Base-by-base conservation (phyloP, 2,797 vertebrate species). In the Fundulus diaphanus region DNA sequence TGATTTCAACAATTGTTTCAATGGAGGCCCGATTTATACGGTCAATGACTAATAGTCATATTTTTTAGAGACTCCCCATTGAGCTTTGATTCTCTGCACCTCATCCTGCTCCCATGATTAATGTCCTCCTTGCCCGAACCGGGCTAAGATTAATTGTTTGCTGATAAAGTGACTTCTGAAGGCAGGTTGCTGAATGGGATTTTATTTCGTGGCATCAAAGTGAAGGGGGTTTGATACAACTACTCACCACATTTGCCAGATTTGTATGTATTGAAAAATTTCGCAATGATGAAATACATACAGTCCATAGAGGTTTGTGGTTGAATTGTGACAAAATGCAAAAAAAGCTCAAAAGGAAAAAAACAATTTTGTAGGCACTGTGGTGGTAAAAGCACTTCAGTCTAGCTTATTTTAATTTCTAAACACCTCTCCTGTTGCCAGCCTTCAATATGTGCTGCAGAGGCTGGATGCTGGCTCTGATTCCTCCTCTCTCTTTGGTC, bases 391-490 rank as follows among this genome's bases (percentile, higher is more conserved):
- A 8, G n/a, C 27, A 3, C 24, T 59, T 59, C 6, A 31, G 31
- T 33, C 16, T 59, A 16, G 29, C 22, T 27, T 29, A 46, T n/a
- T 46, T 29, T 20, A 24, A 8, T 29, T 22, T 63, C 20, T 37
- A 27, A 52, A n/a, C 16, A 24, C 20, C 44, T 56, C 46, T 72
- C 67, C 48, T 46, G 65, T 71, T 79, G 76, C 69, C 22, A 29
- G 54, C 72, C 79, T 81, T 68, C 70, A 67, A 77, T 78, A 70
- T 73, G 83, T 48, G 57, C 68, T 51, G 77, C 78, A 86, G 79
- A 91, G 83, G 77, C 78, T 81, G 31, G 77, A 78, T 68, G 9
- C 73, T 73, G 79, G 72, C 74, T 74, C 78, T n/a, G 68, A 90
- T 90, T 76, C 68, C 63, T 87, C 80, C 74, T 59, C n/a, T 31